phyloP scores from a whole-genome alignment of 2,113 vertebrate genomes.

The Copsychus sechellarum region DNA sequence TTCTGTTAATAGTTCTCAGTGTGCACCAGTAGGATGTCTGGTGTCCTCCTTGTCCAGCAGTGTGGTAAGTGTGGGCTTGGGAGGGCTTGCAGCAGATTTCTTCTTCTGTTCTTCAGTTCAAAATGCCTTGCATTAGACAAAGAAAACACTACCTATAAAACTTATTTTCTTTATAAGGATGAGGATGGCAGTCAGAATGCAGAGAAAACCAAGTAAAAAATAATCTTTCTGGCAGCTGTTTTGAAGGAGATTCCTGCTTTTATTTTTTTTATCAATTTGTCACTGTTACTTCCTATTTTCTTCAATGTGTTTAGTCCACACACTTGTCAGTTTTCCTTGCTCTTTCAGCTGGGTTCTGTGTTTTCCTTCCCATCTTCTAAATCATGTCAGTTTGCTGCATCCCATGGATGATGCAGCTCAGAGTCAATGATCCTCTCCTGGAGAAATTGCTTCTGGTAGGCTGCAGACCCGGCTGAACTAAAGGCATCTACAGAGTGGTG shows the following conservation, averaged over 20 bases:
- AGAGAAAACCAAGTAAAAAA: background rate
- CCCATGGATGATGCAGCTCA: background rate
- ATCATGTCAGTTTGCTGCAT: background rate
- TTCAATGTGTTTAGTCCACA: background rate
- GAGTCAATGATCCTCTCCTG: background rate
- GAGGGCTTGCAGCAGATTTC: background rate
- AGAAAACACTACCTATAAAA: background rate
- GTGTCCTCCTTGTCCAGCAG: background rate
- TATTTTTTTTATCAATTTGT: background rate
- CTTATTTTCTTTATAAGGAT: background rate
- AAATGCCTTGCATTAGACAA: background rate
- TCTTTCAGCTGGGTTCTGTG: background rate
- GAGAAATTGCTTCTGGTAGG: background rate
- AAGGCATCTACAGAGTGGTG: background rate
- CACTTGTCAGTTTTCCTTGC: background rate
- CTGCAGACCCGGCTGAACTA: background rate
- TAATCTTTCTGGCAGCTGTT: background rate
- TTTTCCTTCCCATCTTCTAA: background rate
- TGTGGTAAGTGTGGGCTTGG: background rate
- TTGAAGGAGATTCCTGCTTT: background rate
- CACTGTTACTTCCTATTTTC: background rate
- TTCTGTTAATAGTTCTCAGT: background rate
- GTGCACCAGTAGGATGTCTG: background rate
- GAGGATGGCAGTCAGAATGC: background rate
- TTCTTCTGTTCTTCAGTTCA: background rate